Percentiles rank a stretch among this genome's conserved stretches.
These are phyloP conservation scores for Prolemur simus DNA, from an alignment of 2,113 vertebrate species.

Conservation along the genomic window DNA sequence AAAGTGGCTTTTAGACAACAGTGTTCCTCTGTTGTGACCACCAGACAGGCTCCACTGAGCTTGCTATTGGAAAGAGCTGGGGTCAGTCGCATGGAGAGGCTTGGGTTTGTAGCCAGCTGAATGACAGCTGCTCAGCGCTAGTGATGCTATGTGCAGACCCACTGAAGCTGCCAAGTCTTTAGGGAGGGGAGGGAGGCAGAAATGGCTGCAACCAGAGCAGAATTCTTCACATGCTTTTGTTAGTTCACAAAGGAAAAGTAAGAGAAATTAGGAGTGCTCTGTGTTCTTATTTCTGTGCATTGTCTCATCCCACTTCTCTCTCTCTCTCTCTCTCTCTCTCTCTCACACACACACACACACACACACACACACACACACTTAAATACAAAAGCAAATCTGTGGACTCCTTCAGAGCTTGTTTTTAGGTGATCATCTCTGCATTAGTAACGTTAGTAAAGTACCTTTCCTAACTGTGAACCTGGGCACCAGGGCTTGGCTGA, in stretches of 20 bases:
- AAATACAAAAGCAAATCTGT: background rate
- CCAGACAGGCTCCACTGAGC: background rate
- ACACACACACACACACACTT: background rate
- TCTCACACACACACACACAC: background rate
- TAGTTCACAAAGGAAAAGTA: slow-evolving; percentile 25
- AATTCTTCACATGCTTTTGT: background rate
- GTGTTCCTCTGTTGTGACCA: background rate
- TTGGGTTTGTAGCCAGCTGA: background rate
- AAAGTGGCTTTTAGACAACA: background rate
- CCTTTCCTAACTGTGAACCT: background rate
- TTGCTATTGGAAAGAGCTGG: slow-evolving; percentile 25
- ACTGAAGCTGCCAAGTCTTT: background rate
- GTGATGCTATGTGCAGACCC: background rate
- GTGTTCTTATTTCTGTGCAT: background rate
- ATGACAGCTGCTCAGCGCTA: background rate
- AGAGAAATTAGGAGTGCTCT: background rate
- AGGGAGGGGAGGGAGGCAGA: background rate
- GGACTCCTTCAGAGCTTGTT: background rate
- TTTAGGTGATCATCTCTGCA: background rate
- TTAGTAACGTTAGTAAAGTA: background rate
- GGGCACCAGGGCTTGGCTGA: background rate
- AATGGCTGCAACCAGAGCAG: background rate
- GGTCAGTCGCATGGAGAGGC: background rate
- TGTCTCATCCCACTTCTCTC: background rate
- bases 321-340: background rate